These are phyloP conservation scores for Galerucella pusilla DNA, from an alignment of 2,888 invertebrate genomes.

Conservation along the genomic window DNA sequence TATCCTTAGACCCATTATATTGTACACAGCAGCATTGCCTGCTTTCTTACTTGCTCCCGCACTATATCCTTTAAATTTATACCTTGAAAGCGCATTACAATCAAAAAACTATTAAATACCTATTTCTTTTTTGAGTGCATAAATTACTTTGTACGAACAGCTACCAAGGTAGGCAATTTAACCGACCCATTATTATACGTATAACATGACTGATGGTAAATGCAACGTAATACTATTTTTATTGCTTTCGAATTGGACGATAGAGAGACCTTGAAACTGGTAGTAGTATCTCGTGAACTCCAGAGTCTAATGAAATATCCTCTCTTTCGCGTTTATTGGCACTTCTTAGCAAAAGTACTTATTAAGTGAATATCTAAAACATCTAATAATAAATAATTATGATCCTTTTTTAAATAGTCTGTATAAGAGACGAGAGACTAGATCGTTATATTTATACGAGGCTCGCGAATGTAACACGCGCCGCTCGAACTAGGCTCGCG, in stretches of 20 bases:
- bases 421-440: too few relatives aligned
- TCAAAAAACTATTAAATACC: background rate
- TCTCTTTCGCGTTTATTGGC: background rate
- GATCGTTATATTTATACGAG: too few relatives aligned
- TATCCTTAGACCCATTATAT: too few relatives aligned
- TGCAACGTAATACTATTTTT: constrained; percentile 28
- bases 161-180: constrained; percentile 30
- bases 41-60: too few relatives aligned
- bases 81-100: background rate
- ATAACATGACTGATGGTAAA: constrained; percentile 26
- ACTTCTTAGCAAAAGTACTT: background rate
- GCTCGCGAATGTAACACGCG: too few relatives aligned
- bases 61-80: background rate
- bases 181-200: constrained; percentile 24
- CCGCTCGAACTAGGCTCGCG: too few relatives aligned
- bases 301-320: background rate
- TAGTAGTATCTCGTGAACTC: background rate
- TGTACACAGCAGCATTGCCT: too few relatives aligned
- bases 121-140: background rate
- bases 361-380: too few relatives aligned
- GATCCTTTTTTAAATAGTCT: too few relatives aligned
- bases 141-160: background rate
- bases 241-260: constrained; percentile 32
- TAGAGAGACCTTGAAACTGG: constrained; percentile 27
- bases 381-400: too few relatives aligned